Evolutionary conservation across 2,888 invertebrate genomes (phyloP).

Genomic region (Hydraecia micacea): DNA sequence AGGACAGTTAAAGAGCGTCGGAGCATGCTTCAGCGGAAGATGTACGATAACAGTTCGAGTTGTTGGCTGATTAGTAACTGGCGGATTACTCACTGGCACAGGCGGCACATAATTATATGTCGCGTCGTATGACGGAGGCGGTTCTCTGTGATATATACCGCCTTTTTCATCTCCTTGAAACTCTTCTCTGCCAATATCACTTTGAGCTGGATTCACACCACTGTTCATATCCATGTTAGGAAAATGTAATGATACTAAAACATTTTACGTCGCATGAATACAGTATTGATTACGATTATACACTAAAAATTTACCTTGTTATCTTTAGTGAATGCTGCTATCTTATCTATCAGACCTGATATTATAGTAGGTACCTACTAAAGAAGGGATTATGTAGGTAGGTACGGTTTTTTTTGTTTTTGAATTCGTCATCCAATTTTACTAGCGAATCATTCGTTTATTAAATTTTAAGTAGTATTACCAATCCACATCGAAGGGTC

Average conservation of each 20-base stretch:
- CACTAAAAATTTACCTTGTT: slow-evolving; percentile 68
- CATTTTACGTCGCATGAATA: slow-evolving; percentile 57
- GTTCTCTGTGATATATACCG: slow-evolving; percentile 69
- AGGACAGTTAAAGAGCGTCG: slow-evolving; percentile 79
- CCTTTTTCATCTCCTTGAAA: slow-evolving; percentile 66
- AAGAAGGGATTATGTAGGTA: slow-evolving; percentile 43
- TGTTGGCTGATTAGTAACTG: slow-evolving; percentile 69
- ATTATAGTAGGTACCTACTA: slow-evolving; percentile 62
- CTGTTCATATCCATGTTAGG: slow-evolving; percentile 70
- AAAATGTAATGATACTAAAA: slow-evolving; percentile 50
- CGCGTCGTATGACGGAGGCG: slow-evolving; percentile 82
- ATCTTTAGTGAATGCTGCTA: slow-evolving; percentile 71
- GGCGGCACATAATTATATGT: slow-evolving; percentile 49
- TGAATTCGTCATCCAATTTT: slow-evolving; percentile 22
- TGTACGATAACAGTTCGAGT: slow-evolving; percentile 80
- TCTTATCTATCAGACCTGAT: slow-evolving; percentile 80
- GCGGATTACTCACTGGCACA: slow-evolving; percentile 66
- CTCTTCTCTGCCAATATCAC: slow-evolving; percentile 64
- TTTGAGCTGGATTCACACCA: slow-evolving; percentile 67
- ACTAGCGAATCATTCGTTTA: slow-evolving; percentile 20
- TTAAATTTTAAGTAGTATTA: neutral
- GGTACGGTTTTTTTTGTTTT: slow-evolving; percentile 45
- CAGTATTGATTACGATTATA: slow-evolving; percentile 70
- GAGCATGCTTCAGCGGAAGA: slow-evolving; percentile 74
- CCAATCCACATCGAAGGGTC: neutral